phyloP scores from a whole-genome alignment of 2,113 vertebrate genomes.

The Empidonax alnorum region DNA sequence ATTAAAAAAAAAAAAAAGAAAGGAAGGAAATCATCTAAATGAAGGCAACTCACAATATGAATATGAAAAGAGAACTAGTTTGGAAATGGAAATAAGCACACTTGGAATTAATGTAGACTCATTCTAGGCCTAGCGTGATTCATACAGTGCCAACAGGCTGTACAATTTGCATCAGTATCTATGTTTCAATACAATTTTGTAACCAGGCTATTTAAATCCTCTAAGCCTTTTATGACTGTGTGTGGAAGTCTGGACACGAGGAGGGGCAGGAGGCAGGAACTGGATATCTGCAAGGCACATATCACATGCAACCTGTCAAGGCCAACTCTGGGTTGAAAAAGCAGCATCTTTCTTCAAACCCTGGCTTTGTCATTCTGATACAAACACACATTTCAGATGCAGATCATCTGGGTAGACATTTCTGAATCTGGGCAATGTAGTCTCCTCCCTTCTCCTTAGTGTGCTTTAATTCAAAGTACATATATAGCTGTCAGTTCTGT shows the following conservation, averaged over 20 bases:
- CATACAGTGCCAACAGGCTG: slow-evolving; percentile 11
- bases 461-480: background rate
- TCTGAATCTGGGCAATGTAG: background rate
- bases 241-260: background rate
- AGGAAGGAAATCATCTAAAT: slow-evolving; percentile 16
- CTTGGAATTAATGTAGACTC: slow-evolving; percentile 34
- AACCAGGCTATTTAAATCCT: slow-evolving; percentile 18
- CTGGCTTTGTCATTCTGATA: background rate
- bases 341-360: background rate
- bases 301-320: background rate
- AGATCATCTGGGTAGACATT: background rate
- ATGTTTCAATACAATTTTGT: slow-evolving; percentile 38
- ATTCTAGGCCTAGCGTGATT: slow-evolving; percentile 4
- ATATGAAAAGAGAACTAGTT: slow-evolving; percentile 30
- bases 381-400: background rate
- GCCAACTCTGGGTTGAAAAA: background rate
- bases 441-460: background rate
- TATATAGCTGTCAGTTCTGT: background rate
- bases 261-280: background rate
- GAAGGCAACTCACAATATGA: slow-evolving; percentile 16
- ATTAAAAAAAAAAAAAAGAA: background rate
- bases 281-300: background rate
- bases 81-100: slow-evolving; percentile 41
- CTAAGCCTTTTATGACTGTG: background rate
- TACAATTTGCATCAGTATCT: slow-evolving; percentile 36